A percentile compares a stretch with the other conserved stretches of the same genome.
phyloP scores from a whole-genome alignment of 92 coral and sea anemone genomes.

The Meandrina meandrites region DNA sequence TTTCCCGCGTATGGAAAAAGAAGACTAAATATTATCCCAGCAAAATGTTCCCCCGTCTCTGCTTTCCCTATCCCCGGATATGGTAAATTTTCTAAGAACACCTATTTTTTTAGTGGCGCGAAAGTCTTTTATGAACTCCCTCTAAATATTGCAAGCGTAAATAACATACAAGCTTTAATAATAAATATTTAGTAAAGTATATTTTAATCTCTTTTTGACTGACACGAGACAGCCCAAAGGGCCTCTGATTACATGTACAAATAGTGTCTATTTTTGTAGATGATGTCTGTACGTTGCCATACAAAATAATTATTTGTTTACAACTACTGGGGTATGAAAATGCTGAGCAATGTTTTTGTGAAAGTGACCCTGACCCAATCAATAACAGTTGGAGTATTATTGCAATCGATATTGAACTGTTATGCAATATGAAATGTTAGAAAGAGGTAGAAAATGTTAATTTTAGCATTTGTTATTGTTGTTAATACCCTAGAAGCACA shows the following conservation, averaged over 20 bases:
- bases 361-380: constrained; percentile 1
- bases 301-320: constrained; percentile 8
- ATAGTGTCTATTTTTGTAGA: neutral
- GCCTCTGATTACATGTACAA: neutral
- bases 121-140: too few relatives aligned
- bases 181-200: too few relatives aligned
- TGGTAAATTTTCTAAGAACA: too few relatives aligned
- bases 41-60: too few relatives aligned
- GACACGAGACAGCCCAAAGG: too few relatives aligned
- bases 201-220: too few relatives aligned
- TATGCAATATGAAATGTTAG: neutral
- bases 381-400: neutral
- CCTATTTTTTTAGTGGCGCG: too few relatives aligned
- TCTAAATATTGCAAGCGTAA: too few relatives aligned
- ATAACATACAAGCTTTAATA: too few relatives aligned
- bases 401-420: neutral
- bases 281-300: constrained; percentile 8
- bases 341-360: constrained; percentile 9
- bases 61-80: too few relatives aligned
- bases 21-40: too few relatives aligned
- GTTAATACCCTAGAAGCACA: neutral
- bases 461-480: neutral
- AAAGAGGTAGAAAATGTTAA: neutral
- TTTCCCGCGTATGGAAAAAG: too few relatives aligned
- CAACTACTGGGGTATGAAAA: neutral